Evolutionary conservation across 2,113 vertebrate species (phyloP), one percentile per base, ranked within the genome.

Genomic region (Phrynosoma platyrhinos): DNA sequence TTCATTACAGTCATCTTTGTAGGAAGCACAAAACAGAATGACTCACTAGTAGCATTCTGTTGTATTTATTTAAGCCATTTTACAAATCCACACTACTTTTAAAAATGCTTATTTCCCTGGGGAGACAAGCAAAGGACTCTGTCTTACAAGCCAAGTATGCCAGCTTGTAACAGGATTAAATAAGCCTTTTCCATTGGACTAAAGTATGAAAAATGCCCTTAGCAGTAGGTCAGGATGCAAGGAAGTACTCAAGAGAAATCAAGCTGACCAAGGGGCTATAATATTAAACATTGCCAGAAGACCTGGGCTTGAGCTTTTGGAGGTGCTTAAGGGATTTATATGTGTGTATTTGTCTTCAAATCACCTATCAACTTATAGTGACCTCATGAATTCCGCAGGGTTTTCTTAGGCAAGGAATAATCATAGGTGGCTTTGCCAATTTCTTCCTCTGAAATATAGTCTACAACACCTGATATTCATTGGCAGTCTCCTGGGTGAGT

Each of bases 31-130:
- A 93, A 91, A 90, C 64, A 1, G 82, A 90, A 93, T 88, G 84
- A 30, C 72, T 93, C 88, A 83, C 90, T 93, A 13, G 80, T 84
- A 64, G 58, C 27, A 52, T 58, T 71, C 82, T 85, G 32, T 79
- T 95, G 83, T 91, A 58, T 94, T 93, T 95, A 85, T 92, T 92
- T 92, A 93, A 93, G 87, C 84, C 77, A 20, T 89, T 93, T 94
- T 88, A 89, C 88, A 91, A 90, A 85, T 88, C 91, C 78, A 93
- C 77, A 89, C 47, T 25, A 80, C 86, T 88, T 92, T 93, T 58
- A 32, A 83, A 93, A 91, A n/a, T 84, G 68, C 92, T 93, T 94
- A 92, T 94, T 95, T 95, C 93, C 92, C 91, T 0, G 12, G 90
- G 91, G 92, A 94, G 88, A 91, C 78, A 91, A 89, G 85, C 90